Conservation (phyloP, 2,113 vertebrate genomes). For the Lampris incognitus region DNA sequence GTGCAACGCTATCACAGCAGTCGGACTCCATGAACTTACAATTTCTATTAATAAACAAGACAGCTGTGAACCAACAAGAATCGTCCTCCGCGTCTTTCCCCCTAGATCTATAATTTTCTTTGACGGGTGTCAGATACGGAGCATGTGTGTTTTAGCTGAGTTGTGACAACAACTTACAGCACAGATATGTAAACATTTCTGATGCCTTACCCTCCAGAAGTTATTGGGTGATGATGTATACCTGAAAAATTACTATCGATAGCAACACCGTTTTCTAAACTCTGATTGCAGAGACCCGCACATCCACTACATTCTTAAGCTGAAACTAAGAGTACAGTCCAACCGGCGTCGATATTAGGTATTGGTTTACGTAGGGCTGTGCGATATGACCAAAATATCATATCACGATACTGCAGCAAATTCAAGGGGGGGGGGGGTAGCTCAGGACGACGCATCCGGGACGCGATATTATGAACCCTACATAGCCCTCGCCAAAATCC, state of each 20-base stretch:
- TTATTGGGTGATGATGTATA: constrained; percentile 9
- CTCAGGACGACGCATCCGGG: too few relatives aligned
- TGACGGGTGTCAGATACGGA: constrained; percentile 72
- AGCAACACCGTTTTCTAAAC: constrained; percentile 43
- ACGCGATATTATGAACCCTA: too few relatives aligned
- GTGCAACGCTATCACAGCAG: constrained; percentile 45
- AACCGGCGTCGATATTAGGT: too few relatives aligned
- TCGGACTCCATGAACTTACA: constrained; percentile 48
- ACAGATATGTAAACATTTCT: constrained; percentile 43
- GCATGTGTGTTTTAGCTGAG: constrained; percentile 58
- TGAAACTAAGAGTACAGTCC: neutral
- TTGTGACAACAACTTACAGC: constrained; percentile 57
- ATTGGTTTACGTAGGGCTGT: too few relatives aligned
- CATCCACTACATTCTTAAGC: neutral
- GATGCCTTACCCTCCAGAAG: constrained; percentile 21
- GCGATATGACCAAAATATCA: too few relatives aligned
- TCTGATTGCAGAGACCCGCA: constrained; percentile 40
- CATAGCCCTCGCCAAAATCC: too few relatives aligned
- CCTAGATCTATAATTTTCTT: constrained; percentile 67
- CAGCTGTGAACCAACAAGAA: constrained; percentile 54
- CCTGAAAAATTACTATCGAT: constrained; percentile 42
- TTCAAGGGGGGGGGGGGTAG: too few relatives aligned
- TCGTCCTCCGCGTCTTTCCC: constrained; percentile 56
- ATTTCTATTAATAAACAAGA: constrained; percentile 61
- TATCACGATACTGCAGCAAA: too few relatives aligned